Base-by-base conservation (phyloP, 2,113 vertebrate species). In the Calypte anna region DNA sequence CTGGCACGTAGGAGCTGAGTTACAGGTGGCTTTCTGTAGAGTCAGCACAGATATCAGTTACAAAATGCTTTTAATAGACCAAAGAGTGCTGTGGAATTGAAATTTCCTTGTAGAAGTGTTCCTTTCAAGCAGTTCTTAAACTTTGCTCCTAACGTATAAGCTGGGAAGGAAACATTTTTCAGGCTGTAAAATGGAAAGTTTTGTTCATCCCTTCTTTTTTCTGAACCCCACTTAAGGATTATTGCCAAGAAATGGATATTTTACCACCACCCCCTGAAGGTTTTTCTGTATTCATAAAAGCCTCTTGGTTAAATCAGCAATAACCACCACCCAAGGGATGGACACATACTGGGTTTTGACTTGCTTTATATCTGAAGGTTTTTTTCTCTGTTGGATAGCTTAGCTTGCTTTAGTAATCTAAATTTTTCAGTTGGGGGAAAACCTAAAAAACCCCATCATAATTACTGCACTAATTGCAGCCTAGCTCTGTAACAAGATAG, bases 41-140 rank as follows among this genome's bases (percentile, higher is more conserved):
- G 44, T 68, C 75, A 90, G 82, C 78, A 63, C 30, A 84, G 77
- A 66, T 91, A 66, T 2, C 59, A 57, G 67, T 59, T 53, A 22
- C 25, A 69, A 86, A 86, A 62, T 59, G 30, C 82, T 93, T 84
- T 68, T 64, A 68, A 51, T 82, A 94, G 78, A 82, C 79, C 67
- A 75, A 61, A 82, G 62, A 68, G 30, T 31, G 53, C 67, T 64
- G 40, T 20, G 62, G 63, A 43, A 82, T 43, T 61, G 67, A 79
- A 72, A 72, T 76, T 70, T 72, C 48, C 30, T 68, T 31, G 23
- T 43, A 40, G 55, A 63, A 79, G 31, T 0, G 0, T 63, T 82
- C 0, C 0, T 88, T 85, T 70, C 55, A 51, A 80, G 75, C 50
- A 28, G 33, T 64, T n/a, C 75, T 86, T 75, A n/a, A 66, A 18